These are phyloP conservation scores for Gerris lacustris DNA, from an alignment of 2,888 invertebrate species.

Conservation along the genomic window DNA sequence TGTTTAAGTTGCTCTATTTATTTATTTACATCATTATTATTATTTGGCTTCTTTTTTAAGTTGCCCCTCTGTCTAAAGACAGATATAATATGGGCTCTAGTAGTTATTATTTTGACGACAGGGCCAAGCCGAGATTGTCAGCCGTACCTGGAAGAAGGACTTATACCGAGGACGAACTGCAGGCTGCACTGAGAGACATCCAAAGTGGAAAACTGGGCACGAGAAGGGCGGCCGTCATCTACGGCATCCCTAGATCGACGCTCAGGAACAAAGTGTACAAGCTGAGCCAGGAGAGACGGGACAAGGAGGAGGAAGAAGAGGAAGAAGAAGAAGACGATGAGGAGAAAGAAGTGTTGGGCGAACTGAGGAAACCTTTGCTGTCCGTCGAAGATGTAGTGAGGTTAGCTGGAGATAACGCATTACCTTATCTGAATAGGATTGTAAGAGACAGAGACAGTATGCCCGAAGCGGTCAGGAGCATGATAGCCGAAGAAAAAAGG, in stretches of 20 bases:
- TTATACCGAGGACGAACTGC: slow-evolving; percentile 92
- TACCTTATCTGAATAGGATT: slow-evolving; percentile 42
- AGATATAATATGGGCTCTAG: neutral
- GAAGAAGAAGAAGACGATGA: slow-evolving; percentile 39
- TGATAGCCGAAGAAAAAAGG: slow-evolving; percentile 46
- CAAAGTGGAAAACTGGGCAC: slow-evolving; percentile 86
- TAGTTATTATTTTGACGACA: slow-evolving; percentile 41
- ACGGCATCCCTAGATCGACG: slow-evolving; percentile 92
- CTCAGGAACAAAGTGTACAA: slow-evolving; percentile 91
- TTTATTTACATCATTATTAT: no score
- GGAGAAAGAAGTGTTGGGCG: slow-evolving; percentile 39
- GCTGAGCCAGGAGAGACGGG: slow-evolving; percentile 51
- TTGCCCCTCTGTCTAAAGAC: no score
- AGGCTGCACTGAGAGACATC: slow-evolving; percentile 86
- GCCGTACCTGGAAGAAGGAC: slow-evolving; percentile 50
- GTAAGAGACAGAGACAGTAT: slow-evolving; percentile 37
- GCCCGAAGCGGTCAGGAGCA: slow-evolving; percentile 45
- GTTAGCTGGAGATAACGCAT: slow-evolving; percentile 37
- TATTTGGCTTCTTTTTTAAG: no score
- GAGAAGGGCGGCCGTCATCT: slow-evolving; percentile 82
- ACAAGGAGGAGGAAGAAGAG: slow-evolving; percentile 33
- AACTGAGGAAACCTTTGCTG: slow-evolving; percentile 44
- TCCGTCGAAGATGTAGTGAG: slow-evolving; percentile 48
- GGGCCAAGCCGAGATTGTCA: slow-evolving; percentile 53
- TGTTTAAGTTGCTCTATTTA: no score